phyloP scores from a whole-genome alignment of 2,888 invertebrate species.

The Alloplasta piceator region DNA sequence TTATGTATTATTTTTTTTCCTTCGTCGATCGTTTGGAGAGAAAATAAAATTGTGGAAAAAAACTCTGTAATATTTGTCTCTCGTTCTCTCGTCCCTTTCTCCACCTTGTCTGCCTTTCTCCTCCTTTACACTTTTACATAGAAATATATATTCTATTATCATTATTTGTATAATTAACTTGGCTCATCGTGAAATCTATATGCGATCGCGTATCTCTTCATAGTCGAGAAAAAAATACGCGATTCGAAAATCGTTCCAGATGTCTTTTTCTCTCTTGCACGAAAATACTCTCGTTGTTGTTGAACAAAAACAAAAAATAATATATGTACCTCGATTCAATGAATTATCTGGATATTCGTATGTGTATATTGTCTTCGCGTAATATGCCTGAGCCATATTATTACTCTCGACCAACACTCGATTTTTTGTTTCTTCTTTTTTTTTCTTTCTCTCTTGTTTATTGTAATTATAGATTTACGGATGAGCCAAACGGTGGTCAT shows the following conservation, averaged over 20 bases:
- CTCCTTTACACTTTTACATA: conserved; percentile 37
- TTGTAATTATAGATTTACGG: conserved; percentile 64
- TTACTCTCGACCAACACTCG: conserved; percentile 57
- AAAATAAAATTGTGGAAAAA: conserved; percentile 39
- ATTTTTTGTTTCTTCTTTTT: conserved; percentile 41
- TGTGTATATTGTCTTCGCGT: conserved; percentile 22
- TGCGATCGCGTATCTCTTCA: conserved; percentile 28
- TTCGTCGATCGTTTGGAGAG: conserved; percentile 34
- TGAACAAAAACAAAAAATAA: background rate
- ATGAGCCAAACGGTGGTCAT: conserved; percentile 40
- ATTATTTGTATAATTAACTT: conserved; percentile 47
- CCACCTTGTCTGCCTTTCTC: conserved; percentile 1
- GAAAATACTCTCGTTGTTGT: background rate
- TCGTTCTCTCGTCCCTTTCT: conserved; percentile 5
- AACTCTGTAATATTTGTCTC: conserved; percentile 17
- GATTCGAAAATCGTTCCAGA: background rate
- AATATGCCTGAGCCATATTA: background rate
- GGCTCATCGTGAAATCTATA: conserved; percentile 24
- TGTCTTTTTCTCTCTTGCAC: background rate
- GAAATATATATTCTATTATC: conserved; percentile 55
- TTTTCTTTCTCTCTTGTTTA: conserved; percentile 47
- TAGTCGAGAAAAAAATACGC: conserved; percentile 48
- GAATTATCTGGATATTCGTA: conserved; percentile 3
- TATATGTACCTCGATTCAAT: background rate
- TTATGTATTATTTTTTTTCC: background rate